phyloP scores from a whole-genome alignment of 35 echinoderm and acorn worm species.

The Hemicentrotus pulcherrimus region DNA sequence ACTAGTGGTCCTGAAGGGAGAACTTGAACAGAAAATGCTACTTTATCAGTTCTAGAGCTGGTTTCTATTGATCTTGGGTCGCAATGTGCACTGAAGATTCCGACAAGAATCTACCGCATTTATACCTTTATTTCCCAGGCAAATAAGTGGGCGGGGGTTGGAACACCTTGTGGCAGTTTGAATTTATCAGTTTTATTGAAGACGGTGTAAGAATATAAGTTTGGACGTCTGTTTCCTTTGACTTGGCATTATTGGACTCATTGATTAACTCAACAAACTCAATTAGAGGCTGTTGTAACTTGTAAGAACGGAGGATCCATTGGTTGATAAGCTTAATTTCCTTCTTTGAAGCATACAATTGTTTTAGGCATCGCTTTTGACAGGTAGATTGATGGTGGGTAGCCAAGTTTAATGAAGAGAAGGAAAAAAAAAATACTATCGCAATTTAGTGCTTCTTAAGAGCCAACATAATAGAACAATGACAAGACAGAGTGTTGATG shows the following conservation, averaged over 20 bases:
- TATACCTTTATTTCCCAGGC: not conserved
- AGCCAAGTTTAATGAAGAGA: not conserved
- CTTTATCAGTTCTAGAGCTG: not conserved
- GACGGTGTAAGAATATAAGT: not conserved
- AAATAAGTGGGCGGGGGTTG: not conserved
- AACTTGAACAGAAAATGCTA: not conserved
- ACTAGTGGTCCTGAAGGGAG: not conserved
- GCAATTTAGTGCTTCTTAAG: not conserved
- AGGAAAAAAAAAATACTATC: not conserved
- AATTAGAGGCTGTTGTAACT: not conserved
- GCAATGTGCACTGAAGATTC: not conserved
- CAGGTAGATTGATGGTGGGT: not conserved
- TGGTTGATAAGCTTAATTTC: not conserved
- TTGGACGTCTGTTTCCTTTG: not conserved
- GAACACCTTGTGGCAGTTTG: not conserved
- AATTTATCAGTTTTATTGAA: not conserved
- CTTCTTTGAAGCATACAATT: not conserved
- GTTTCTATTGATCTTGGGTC: not conserved
- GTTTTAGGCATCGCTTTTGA: not conserved
- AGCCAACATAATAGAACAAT: not conserved
- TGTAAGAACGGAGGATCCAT: not conserved
- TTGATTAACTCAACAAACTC: not conserved
- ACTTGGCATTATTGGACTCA: not conserved
- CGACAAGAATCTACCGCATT: not conserved
- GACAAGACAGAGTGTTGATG: no score